Evolutionary conservation across 2,113 vertebrate genomes (phyloP), one percentile per base, ranked within the genome.

Genomic region (Sapajus apella): DNA sequence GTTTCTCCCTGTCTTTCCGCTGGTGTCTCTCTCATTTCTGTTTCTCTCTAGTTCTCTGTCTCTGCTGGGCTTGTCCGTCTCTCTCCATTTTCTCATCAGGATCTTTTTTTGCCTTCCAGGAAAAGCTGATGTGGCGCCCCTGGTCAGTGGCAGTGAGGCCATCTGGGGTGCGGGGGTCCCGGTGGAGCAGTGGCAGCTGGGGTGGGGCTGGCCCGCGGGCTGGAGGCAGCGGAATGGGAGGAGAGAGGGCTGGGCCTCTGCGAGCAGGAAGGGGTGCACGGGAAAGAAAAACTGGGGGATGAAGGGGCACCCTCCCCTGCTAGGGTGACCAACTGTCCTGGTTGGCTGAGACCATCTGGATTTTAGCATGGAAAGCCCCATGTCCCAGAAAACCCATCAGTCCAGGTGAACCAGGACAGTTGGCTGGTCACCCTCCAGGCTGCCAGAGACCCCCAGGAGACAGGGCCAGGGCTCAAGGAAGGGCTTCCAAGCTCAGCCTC

Each of bases 41-140:
- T 80, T 61, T 88, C 85, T 87, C n/a, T 75, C 77, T 30, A n/a
- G 0, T 14, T 43, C 23, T 70, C 27, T 47, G 47, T 77, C 61
- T 91, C 40, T 84, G 70, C 64, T 8, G 17, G 23, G 32, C 32
- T 92, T 58, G 35, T 58, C 61, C 1, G n/a, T 79, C 25, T 56
- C n/a, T 13, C 8, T 93, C 43, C 30, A 18, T 94, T 93, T 89
- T 95, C 52, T 94, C 72, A 79, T 72, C 76, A 66, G 47, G 12
- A 86, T 68, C 58, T 37, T 91, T 88, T 14, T 66, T 55, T 61
- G 50, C 47, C 75, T 95, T 96, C 92, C 87, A 87, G 95, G 92
- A 91, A 97, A 95, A 89, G 79, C 87, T 93, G 97, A 89, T 12
- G 3, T 82, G 82, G 91, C 17, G 0, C 61, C 61, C 61, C 80